phyloP scores from a whole-genome alignment of 37 sponge, comb jelly and placozoan genomes.

The Mnemiopsis leidyi region DNA sequence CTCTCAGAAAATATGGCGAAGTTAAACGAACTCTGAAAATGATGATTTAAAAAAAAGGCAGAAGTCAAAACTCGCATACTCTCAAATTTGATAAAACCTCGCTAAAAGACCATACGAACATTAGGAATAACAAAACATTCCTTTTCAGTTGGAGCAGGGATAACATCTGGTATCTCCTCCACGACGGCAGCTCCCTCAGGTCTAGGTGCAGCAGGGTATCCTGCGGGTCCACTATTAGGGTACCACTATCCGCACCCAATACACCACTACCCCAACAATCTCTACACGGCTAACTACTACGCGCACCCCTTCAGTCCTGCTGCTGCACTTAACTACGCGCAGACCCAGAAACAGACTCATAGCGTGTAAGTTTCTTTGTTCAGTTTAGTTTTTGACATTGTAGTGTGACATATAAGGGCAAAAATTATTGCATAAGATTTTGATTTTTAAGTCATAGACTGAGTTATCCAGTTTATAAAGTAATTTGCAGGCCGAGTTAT shows the following conservation, averaged over 20 bases:
- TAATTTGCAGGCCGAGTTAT: no score
- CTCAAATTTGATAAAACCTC: no score
- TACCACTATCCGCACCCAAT: conserved; percentile 50
- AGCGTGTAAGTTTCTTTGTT: conserved; percentile 4
- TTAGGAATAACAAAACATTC: no score
- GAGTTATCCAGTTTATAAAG: no score
- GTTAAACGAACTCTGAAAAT: no score
- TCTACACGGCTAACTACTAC: conserved; percentile 47
- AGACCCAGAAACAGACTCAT: conserved; percentile 44
- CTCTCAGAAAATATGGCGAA: no score
- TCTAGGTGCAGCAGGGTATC: neutral
- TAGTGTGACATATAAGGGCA: neutral
- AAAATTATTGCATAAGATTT: no score
- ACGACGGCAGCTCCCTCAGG: conserved; percentile 17
- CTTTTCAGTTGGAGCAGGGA: conserved; percentile 64
- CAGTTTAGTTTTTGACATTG: neutral
- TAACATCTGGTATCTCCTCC: conserved; percentile 48
- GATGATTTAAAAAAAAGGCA: no score
- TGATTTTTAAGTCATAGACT: no score
- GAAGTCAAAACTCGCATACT: no score
- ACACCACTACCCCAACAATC: conserved; percentile 47
- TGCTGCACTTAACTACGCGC: conserved; percentile 45
- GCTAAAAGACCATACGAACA: no score
- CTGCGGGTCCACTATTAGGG: neutral
- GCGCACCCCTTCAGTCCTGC: conserved; percentile 31